Conservation (phyloP, 2,113 vertebrate genomes). For the Naja naja region DNA sequence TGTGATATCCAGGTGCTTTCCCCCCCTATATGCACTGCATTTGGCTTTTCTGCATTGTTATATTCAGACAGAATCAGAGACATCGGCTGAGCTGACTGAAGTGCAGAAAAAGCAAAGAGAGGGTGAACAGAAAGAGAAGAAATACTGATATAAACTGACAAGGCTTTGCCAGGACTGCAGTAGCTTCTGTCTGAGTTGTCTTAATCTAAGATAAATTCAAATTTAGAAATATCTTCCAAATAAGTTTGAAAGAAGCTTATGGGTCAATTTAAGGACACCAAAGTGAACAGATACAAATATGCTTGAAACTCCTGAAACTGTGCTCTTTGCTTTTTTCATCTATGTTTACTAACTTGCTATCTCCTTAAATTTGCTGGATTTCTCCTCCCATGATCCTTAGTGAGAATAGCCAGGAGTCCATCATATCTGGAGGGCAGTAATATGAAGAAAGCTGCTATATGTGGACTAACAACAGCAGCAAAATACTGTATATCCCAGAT, state of each 20-base stretch:
- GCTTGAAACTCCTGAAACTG: not conserved
- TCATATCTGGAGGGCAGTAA: not conserved
- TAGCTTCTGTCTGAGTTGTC: not conserved
- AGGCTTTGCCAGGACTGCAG: not conserved
- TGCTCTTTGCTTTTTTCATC: not conserved
- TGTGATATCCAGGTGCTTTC: not conserved
- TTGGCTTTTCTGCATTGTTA: not conserved
- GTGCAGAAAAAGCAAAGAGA: not conserved
- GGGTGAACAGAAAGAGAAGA: not conserved
- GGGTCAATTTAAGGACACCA: not conserved
- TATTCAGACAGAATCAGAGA: not conserved
- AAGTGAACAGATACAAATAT: not conserved
- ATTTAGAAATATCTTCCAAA: not conserved
- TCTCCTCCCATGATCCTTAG: not conserved
- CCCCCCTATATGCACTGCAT: not conserved
- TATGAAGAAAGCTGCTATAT: accelerated
- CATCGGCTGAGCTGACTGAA: not conserved
- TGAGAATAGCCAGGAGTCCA: not conserved
- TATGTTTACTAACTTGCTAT: not conserved
- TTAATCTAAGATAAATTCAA: slow-evolving; percentile 9
- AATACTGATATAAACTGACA: not conserved
- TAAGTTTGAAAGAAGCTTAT: not conserved
- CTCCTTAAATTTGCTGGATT: not conserved
- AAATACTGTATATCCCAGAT: slow-evolving; percentile 44
- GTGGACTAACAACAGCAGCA: not conserved